phyloP scores from a whole-genome alignment of 2,113 vertebrate species.

The Lontra canadensis region DNA sequence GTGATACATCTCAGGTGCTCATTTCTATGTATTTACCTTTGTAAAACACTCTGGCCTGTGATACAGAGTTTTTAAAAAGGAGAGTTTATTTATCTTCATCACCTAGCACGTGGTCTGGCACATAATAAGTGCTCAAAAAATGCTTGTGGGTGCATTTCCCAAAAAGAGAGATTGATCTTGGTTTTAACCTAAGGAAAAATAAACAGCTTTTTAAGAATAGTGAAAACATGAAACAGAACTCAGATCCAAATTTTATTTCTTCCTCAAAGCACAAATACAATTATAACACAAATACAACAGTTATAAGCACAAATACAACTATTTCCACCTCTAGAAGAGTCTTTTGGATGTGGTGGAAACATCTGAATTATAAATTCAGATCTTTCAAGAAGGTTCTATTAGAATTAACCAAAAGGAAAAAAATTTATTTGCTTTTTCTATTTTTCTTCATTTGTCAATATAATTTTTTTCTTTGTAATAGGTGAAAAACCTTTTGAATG shows the following conservation, averaged over 20 bases:
- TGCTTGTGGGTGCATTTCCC: neutral
- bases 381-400: neutral
- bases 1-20: neutral
- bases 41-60: neutral
- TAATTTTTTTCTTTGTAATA: slow-evolving; percentile 79
- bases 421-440: neutral
- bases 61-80: neutral
- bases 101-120: neutral
- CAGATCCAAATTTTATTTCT: slow-evolving; percentile 30
- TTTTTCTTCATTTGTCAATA: slow-evolving; percentile 41
- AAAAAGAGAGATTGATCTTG: neutral
- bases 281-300: neutral
- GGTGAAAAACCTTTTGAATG: slow-evolving; percentile 99
- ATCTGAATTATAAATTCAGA: neutral
- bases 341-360: neutral
- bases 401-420: slow-evolving; percentile 33
- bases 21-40: neutral
- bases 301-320: neutral
- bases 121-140: neutral
- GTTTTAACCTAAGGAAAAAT: slow-evolving; percentile 30
- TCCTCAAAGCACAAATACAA: neutral
- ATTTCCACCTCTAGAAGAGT: neutral
- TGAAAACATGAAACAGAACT: neutral
- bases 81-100: neutral
- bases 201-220: neutral